A percentile compares a stretch with the other conserved stretches of the same genome.
phyloP scores from a whole-genome alignment of 2,888 invertebrate genomes.

The Limenitis camilla region DNA sequence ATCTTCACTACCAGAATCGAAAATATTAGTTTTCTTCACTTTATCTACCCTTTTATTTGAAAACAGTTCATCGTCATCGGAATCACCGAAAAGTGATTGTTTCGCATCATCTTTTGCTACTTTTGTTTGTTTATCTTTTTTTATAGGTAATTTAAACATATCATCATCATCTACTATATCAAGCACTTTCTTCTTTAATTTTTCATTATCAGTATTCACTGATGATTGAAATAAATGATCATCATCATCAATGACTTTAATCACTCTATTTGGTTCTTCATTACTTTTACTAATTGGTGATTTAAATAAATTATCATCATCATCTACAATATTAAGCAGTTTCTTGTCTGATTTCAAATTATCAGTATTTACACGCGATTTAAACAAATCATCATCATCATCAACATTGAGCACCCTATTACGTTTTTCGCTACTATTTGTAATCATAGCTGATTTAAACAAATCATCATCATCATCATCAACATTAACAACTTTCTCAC shows the following conservation, averaged over 20 bases:
- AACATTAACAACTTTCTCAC: conserved; percentile 16
- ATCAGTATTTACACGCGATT: no score
- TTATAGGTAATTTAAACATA: not conserved
- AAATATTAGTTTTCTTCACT: conserved; percentile 29
- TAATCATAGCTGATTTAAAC: conserved; percentile 23
- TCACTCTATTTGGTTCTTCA: no score
- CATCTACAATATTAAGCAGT: conserved; percentile 12
- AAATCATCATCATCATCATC: conserved; percentile 25
- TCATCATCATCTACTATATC: not conserved
- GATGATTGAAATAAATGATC: no score
- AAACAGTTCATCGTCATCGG: conserved; percentile 52
- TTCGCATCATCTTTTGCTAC: conserved; percentile 21
- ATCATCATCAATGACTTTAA: no score
- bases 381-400: no score
- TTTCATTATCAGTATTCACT: no score
- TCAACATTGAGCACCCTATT: conserved; percentile 2
- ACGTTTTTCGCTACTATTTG: conserved; percentile 8
- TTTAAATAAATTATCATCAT: conserved; percentile 27
- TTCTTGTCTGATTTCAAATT: conserved; percentile 6
- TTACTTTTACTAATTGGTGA: conserved; percentile 12
- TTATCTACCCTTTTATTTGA: conserved; percentile 31
- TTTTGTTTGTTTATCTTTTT: conserved; percentile 4
- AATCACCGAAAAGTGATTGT: conserved; percentile 44
- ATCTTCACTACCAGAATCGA: conserved; percentile 56
- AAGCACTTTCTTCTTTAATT: conserved; percentile 5